Evolutionary conservation across 1,140 invertebrate species (phyloP).

Genomic region (Hyposmocoma kahamanoa): DNA sequence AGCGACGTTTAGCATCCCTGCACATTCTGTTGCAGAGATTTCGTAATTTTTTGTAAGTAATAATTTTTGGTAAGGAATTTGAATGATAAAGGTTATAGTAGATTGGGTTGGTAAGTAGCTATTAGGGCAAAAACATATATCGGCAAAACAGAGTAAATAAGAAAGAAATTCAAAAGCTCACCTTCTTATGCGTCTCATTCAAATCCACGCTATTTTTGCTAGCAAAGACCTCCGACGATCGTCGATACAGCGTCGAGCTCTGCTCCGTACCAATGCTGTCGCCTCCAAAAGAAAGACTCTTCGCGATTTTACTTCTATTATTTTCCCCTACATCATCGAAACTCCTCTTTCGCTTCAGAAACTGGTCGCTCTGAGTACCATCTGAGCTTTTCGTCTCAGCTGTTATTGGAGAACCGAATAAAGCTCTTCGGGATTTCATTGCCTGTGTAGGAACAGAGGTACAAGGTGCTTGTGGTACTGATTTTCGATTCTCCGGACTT

Average conservation of each 20-base stretch:
- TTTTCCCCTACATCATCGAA: conserved; percentile 71
- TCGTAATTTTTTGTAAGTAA: too few species aligned
- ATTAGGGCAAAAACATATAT: too few species aligned
- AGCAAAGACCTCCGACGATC: conserved; percentile 50
- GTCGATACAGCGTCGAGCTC: conserved; percentile 27
- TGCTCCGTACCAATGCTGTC: conserved; percentile 35
- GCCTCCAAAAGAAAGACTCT: conserved; percentile 77
- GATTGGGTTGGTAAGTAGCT: too few species aligned
- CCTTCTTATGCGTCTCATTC: conserved; percentile 78
- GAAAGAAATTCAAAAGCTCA: conserved; percentile 27
- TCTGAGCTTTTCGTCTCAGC: conserved; percentile 55
- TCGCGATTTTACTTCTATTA: conserved; percentile 71
- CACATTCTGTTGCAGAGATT: too few species aligned
- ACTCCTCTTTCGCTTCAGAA: conserved; percentile 69
- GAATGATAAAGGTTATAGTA: too few species aligned
- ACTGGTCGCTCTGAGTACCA: conserved; percentile 47
- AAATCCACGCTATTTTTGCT: conserved; percentile 59
- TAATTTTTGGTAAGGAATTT: too few species aligned
- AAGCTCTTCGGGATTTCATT: conserved; percentile 73
- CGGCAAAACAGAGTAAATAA: too few species aligned
- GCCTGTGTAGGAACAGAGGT: conserved; percentile 51
- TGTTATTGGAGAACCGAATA: conserved; percentile 73
- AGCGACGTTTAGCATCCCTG: too few species aligned
- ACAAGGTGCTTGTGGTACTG: conserved; percentile 35
- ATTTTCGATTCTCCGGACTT: conserved; percentile 73